Percentiles rank a stretch among this genome's conserved stretches.
Conservation (phyloP, 1,140 invertebrate genomes). For the Heliothis subflexa region DNA sequence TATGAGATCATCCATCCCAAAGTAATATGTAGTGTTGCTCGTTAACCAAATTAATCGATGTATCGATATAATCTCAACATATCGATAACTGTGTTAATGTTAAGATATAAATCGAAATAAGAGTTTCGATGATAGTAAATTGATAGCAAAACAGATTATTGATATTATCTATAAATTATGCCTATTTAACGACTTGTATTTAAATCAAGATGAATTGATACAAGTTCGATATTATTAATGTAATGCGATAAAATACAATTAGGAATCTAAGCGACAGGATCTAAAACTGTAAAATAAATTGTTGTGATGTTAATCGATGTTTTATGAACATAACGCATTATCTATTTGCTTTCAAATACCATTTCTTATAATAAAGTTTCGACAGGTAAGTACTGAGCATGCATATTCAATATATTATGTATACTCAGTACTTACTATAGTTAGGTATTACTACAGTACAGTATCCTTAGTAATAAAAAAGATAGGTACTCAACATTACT, state of each 20-base stretch:
- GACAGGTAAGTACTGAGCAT: too few species aligned
- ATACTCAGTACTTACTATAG: too few species aligned
- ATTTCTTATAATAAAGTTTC: too few species aligned
- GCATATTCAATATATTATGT: too few species aligned
- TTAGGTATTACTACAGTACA: too few species aligned
- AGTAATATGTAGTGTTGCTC: neutral
- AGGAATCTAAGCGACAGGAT: neutral
- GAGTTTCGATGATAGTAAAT: constrained; percentile 18
- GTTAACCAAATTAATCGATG: constrained; percentile 41
- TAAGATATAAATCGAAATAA: constrained; percentile 25
- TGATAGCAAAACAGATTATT: constrained; percentile 26
- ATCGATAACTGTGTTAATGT: constrained; percentile 27
- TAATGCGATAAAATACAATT: neutral
- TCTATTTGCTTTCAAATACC: too few species aligned
- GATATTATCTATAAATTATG: constrained; percentile 34
- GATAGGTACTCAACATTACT: too few species aligned
- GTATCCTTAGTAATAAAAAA: too few species aligned
- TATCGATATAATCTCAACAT: constrained; percentile 32
- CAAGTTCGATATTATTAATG: constrained; percentile 6
- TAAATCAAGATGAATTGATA: constrained; percentile 13
- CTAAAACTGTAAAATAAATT: neutral
- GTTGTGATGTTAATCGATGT: neutral
- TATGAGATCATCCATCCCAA: constrained; percentile 37
- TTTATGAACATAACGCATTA: neutral
- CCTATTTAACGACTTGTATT: constrained; percentile 5